These are phyloP conservation scores for Oenanthe oenanthe DNA, from an alignment of 2,113 vertebrate genomes.

Conservation along the genomic window DNA sequence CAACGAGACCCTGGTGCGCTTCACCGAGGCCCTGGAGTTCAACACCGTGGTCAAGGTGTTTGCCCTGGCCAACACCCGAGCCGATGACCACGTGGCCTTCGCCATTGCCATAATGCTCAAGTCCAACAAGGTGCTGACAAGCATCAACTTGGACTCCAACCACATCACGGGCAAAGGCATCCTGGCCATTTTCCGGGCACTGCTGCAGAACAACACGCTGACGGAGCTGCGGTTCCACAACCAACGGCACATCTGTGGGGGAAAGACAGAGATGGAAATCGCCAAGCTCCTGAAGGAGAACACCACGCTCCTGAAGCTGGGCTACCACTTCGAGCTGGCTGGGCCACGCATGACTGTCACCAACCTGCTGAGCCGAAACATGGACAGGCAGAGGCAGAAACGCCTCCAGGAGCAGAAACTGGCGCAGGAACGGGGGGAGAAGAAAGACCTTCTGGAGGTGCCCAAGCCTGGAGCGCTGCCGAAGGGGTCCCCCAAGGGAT, in stretches of 20 bases:
- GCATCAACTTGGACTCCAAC: conserved; percentile 97
- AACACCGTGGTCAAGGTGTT: conserved; percentile 87
- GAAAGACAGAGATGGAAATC: conserved; percentile 98
- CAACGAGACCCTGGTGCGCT: conserved; percentile 90
- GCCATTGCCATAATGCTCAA: conserved; percentile 90
- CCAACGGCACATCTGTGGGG: conserved; percentile 96
- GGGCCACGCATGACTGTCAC: conserved; percentile 97
- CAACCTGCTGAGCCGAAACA: conserved; percentile 95
- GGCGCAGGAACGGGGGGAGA: conserved; percentile 84
- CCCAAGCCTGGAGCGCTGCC: conserved; percentile 73
- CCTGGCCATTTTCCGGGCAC: conserved; percentile 90
- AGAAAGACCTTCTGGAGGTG: conserved; percentile 84
- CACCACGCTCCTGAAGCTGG: conserved; percentile 91
- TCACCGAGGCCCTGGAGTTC: conserved; percentile 87
- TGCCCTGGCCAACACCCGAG: conserved; percentile 91
- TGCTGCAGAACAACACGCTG: conserved; percentile 89
- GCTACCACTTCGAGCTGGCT: conserved; percentile 95
- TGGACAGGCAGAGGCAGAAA: conserved; percentile 94
- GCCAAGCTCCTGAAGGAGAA: conserved; percentile 94
- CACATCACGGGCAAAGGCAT: conserved; percentile 94
- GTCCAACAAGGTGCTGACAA: conserved; percentile 87
- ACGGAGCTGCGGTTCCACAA: conserved; percentile 98
- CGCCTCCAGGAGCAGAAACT: conserved; percentile 92
- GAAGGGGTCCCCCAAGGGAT: conserved; percentile 74
- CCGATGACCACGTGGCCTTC: conserved; percentile 94